Conservation (phyloP, 2,113 vertebrate species). For the Sorex fumeus region DNA sequence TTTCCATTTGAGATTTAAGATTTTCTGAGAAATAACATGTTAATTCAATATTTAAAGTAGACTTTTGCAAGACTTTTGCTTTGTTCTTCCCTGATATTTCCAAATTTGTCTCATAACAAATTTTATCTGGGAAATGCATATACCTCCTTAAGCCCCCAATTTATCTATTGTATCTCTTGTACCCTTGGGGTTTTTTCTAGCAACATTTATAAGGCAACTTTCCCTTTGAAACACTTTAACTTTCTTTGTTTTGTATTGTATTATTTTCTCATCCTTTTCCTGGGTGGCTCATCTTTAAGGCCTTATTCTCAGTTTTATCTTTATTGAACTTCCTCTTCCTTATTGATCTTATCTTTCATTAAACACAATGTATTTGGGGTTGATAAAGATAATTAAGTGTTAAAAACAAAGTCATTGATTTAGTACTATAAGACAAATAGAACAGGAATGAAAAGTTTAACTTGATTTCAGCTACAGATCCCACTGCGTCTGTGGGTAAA, state of each 20-base stretch:
- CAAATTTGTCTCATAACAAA: not conserved
- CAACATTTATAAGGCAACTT: constrained; percentile 24
- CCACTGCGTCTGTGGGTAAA: not conserved
- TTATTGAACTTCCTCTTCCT: constrained; percentile 63
- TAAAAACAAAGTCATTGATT: constrained; percentile 70
- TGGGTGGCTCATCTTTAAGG: constrained; percentile 48
- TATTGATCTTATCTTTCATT: constrained; percentile 70
- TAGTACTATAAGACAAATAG: constrained; percentile 42
- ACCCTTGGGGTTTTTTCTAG: not conserved
- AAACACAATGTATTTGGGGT: constrained; percentile 64
- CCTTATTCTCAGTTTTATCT: constrained; percentile 67
- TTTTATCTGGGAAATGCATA: not conserved
- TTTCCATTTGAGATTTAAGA: not conserved
- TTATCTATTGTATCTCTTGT: not conserved
- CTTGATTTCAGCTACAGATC: constrained; percentile 26
- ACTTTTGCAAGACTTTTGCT: not conserved
- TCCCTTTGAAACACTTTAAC: constrained; percentile 9
- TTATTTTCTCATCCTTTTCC: constrained; percentile 2
- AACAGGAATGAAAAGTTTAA: constrained; percentile 51
- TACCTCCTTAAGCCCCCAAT: not conserved
- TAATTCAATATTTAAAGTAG: constrained; percentile 36
- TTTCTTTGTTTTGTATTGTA: constrained; percentile 45
- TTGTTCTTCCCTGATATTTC: not conserved
- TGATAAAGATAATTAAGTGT: constrained; percentile 74
- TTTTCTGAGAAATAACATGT: constrained; percentile 27